Evolutionary conservation across 2,888 invertebrate species (phyloP).

Genomic region (Ochropleura leucogaster): DNA sequence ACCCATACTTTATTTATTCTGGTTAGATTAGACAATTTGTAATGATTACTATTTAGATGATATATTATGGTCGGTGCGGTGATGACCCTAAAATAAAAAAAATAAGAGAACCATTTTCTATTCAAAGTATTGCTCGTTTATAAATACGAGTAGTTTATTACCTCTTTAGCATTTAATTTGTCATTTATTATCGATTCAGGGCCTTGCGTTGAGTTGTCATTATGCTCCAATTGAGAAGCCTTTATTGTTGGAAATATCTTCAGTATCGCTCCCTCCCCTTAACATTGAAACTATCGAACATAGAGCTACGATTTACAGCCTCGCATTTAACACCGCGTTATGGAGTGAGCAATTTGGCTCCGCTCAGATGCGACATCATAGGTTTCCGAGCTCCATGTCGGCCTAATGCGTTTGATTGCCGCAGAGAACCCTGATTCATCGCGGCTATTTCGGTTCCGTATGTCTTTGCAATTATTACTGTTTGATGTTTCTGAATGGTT

Average conservation of each 20-base stretch:
- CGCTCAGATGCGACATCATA: slow-evolving; percentile 56
- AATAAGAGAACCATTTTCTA: neutral
- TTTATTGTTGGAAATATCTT: neutral
- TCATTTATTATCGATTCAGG: neutral
- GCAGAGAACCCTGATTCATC: slow-evolving; percentile 62
- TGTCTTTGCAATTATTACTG: slow-evolving; percentile 65
- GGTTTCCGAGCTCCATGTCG: slow-evolving; percentile 57
- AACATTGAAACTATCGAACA: slow-evolving; percentile 59
- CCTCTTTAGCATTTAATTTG: neutral
- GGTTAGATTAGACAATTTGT: neutral
- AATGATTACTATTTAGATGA: neutral
- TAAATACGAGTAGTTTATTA: neutral
- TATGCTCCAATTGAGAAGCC: neutral
- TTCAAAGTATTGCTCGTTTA: neutral
- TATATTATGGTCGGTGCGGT: neutral
- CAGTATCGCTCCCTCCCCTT: slow-evolving; percentile 54
- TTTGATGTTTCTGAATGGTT: slow-evolving; percentile 63
- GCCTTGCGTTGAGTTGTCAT: neutral
- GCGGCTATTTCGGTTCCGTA: slow-evolving; percentile 62
- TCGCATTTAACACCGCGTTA: slow-evolving; percentile 74
- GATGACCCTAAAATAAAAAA: neutral
- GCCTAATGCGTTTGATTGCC: slow-evolving; percentile 68
- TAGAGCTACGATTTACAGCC: slow-evolving; percentile 68
- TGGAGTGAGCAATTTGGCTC: slow-evolving; percentile 74
- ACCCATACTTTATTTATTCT: neutral